phyloP scores from a whole-genome alignment of 2,888 invertebrate species.

The Choreutis nemorana region DNA sequence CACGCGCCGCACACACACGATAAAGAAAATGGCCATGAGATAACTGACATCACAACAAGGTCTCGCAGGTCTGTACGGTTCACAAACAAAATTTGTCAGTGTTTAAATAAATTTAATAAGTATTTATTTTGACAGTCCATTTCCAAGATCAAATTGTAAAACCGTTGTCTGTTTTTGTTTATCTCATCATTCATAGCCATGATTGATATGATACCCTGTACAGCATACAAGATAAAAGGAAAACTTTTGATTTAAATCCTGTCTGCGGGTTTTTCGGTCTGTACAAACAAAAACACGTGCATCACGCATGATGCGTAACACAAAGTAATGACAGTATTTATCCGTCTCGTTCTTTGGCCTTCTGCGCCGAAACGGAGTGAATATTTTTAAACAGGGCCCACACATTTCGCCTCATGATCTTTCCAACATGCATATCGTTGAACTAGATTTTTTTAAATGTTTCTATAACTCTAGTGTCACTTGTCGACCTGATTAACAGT shows the following conservation, averaged over 20 bases:
- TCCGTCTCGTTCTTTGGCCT: constrained; percentile 17
- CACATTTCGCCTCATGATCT: constrained; percentile 13
- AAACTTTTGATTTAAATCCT: too few relatives aligned
- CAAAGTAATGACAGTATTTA: constrained; percentile 28
- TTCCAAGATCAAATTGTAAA: too few relatives aligned
- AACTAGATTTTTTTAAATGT: too few relatives aligned
- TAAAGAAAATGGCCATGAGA: constrained; percentile 47
- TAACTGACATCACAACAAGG: constrained; percentile 60
- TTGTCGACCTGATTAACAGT: too few relatives aligned
- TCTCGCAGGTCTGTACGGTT: constrained; percentile 19
- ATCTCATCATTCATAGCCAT: too few relatives aligned
- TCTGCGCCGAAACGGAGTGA: constrained; percentile 20
- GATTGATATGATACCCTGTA: too few relatives aligned
- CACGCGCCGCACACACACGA: constrained; percentile 15
- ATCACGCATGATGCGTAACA: constrained; percentile 41
- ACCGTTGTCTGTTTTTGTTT: too few relatives aligned
- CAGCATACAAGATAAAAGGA: too few relatives aligned
- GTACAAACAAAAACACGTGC: constrained; percentile 42
- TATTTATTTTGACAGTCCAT: too few relatives aligned
- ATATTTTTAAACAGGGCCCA: constrained; percentile 20
- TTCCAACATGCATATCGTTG: constrained; percentile 16
- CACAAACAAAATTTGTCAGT: not conserved
- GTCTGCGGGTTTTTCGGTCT: constrained; percentile 23
- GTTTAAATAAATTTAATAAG: not conserved
- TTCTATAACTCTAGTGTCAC: too few relatives aligned